A percentile compares a stretch with the other conserved stretches of the same genome.
phyloP scores from a whole-genome alignment of 2,888 invertebrate genomes.

The Alloplasta piceator region DNA sequence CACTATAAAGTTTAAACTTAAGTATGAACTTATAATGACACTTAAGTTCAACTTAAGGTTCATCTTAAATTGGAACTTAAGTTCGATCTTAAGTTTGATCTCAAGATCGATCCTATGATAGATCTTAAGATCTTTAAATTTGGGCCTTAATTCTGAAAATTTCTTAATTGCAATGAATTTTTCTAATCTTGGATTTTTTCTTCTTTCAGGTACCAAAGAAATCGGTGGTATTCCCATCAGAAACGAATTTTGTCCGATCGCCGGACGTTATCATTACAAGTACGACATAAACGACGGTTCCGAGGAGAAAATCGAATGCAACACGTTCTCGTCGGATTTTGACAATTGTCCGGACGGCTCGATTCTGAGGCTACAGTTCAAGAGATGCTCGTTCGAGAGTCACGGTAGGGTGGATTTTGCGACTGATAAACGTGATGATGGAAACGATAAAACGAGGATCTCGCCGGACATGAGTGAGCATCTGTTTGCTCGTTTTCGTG shows the following conservation, averaged over 20 bases:
- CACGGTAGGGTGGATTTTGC: slow-evolving; percentile 83
- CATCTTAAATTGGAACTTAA: no score
- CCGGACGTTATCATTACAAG: slow-evolving; percentile 86
- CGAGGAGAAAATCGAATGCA: slow-evolving; percentile 84
- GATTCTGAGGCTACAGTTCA: slow-evolving; percentile 85
- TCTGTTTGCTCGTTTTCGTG: slow-evolving; percentile 63
- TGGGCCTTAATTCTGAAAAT: neutral
- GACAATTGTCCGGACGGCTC: slow-evolving; percentile 87
- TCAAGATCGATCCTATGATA: no score
- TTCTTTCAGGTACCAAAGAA: slow-evolving; percentile 84
- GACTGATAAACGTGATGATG: slow-evolving; percentile 58
- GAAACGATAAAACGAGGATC: slow-evolving; percentile 52
- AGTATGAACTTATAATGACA: no score
- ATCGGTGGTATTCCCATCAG: slow-evolving; percentile 84
- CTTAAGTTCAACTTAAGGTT: no score
- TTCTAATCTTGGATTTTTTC: neutral
- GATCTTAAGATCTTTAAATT: no score
- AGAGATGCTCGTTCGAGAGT: slow-evolving; percentile 85
- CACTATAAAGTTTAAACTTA: no score
- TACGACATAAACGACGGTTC: slow-evolving; percentile 85
- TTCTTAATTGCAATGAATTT: neutral
- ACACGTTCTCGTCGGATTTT: slow-evolving; percentile 85
- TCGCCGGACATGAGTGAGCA: slow-evolving; percentile 66
- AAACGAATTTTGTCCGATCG: slow-evolving; percentile 87
- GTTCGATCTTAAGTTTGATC: no score